Evolutionary conservation across 2,888 invertebrate species (phyloP).

Genomic region (Willowsia nigromaculata): DNA sequence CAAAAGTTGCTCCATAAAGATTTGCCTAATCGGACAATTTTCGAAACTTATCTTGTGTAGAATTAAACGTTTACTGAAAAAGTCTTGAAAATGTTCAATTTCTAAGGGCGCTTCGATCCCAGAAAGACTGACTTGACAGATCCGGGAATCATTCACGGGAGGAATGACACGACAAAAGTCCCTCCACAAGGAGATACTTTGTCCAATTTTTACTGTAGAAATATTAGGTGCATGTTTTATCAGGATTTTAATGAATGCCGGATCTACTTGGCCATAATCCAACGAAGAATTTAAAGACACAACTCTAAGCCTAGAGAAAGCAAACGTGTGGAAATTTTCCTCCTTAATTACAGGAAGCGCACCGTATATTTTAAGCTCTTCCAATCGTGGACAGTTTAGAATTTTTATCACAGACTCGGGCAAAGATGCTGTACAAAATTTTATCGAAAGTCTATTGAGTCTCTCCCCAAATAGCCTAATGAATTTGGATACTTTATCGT

Average conservation of each 20-base stretch:
- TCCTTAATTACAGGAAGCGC: constrained; percentile 53
- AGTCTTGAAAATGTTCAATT: constrained; percentile 26
- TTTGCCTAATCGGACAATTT: constrained; percentile 49
- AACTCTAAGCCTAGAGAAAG: constrained; percentile 41
- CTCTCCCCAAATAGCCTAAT: constrained; percentile 50
- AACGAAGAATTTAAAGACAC: constrained; percentile 56
- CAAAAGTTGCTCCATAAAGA: constrained; percentile 58
- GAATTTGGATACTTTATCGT: constrained; percentile 52
- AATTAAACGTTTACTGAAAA: background rate
- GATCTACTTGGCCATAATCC: constrained; percentile 60
- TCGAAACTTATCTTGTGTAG: constrained; percentile 33
- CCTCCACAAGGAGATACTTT: constrained; percentile 55
- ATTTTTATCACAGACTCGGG: constrained; percentile 54
- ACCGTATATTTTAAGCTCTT: constrained; percentile 64
- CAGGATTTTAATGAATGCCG: constrained; percentile 44
- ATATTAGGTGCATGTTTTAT: constrained; percentile 53
- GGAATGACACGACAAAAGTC: constrained; percentile 18
- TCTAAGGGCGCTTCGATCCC: constrained; percentile 51
- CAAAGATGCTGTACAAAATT: constrained; percentile 55
- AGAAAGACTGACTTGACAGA: constrained; percentile 45
- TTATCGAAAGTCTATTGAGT: constrained; percentile 45
- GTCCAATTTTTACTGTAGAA: constrained; percentile 41
- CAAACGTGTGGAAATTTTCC: constrained; percentile 42
- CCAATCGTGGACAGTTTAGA: constrained; percentile 57
- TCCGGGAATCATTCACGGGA: background rate